A percentile compares a stretch with the other conserved stretches of the same genome.
Evolutionary conservation across 1,140 invertebrate genomes (phyloP).

Genomic region (Pseudoatta argentina): DNA sequence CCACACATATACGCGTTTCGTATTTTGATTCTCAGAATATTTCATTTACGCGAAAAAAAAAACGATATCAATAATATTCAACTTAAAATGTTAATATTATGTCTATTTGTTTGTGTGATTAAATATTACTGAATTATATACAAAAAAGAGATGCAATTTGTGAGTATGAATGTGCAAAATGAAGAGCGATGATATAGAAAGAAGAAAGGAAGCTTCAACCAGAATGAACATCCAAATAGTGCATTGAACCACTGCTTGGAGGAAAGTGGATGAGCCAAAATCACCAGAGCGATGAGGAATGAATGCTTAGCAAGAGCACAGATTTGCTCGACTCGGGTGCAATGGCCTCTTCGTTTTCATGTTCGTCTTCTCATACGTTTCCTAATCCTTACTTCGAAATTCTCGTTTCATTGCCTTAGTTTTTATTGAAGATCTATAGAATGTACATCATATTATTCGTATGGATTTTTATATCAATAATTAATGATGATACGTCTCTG

Average conservation of each 20-base stretch:
- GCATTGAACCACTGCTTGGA: slow-evolving; percentile 73
- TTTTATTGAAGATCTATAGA: slow-evolving; percentile 81
- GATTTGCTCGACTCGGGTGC: slow-evolving; percentile 83
- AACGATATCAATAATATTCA: slow-evolving; percentile 56
- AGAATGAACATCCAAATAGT: slow-evolving; percentile 68
- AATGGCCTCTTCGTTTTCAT: slow-evolving; percentile 83
- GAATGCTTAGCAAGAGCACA: slow-evolving; percentile 85
- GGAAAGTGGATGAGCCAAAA: slow-evolving; percentile 75
- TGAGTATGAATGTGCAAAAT: slow-evolving; percentile 29
- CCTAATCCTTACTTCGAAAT: slow-evolving; percentile 76
- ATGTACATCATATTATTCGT: slow-evolving; percentile 81
- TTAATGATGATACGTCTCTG: not conserved
- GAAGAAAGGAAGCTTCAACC: slow-evolving; percentile 49
- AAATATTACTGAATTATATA: slow-evolving; percentile 71
- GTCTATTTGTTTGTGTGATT: slow-evolving; percentile 54
- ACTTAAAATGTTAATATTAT: slow-evolving; percentile 68
- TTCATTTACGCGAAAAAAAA: slow-evolving; percentile 55
- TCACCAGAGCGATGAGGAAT: slow-evolving; percentile 82
- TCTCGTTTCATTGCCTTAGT: slow-evolving; percentile 77
- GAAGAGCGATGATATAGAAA: slow-evolving; percentile 26
- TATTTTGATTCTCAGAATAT: slow-evolving; percentile 63
- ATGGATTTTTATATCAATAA: slow-evolving; percentile 74
- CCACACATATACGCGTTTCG: slow-evolving; percentile 28
- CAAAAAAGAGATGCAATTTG: not conserved
- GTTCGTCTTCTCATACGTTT: slow-evolving; percentile 80